Conservation (phyloP, 2,888 invertebrate genomes). For the Drosophila pegasa region DNA sequence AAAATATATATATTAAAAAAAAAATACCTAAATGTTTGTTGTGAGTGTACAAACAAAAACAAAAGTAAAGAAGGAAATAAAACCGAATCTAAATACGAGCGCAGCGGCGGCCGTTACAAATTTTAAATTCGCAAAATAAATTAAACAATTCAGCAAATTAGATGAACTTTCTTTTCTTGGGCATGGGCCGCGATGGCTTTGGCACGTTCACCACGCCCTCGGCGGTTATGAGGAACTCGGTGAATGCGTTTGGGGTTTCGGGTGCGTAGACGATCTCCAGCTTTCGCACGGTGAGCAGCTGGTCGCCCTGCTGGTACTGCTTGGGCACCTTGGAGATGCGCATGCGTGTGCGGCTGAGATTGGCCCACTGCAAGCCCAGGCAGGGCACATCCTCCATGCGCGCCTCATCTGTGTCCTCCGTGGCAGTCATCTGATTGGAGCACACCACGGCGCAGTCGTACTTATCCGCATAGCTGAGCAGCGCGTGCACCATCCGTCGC, state of each 20-base stretch:
- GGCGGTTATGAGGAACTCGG: slow-evolving; percentile 86
- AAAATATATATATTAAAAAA: slow-evolving; percentile 15
- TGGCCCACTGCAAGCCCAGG: slow-evolving; percentile 89
- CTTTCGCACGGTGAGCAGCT: slow-evolving; percentile 80
- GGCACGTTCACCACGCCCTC: slow-evolving; percentile 84
- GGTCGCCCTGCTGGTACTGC: slow-evolving; percentile 67
- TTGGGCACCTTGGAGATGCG: slow-evolving; percentile 84
- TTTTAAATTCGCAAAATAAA: slow-evolving; percentile 64
- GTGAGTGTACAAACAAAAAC: slow-evolving; percentile 62
- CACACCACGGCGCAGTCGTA: slow-evolving; percentile 88
- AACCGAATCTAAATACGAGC: slow-evolving; percentile 16
- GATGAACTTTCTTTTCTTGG: slow-evolving; percentile 8
- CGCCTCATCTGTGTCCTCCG: slow-evolving; percentile 2
- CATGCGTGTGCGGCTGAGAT: slow-evolving; percentile 87
- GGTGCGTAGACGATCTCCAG: slow-evolving; percentile 87
- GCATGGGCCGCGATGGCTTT: slow-evolving; percentile 8
- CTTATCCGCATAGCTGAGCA: slow-evolving; percentile 86
- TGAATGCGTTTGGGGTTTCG: slow-evolving; percentile 85
- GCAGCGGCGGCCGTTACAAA: slow-evolving; percentile 51
- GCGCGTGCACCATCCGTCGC: slow-evolving; percentile 86
- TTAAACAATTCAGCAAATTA: slow-evolving; percentile 56
- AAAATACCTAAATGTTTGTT: slow-evolving; percentile 52
- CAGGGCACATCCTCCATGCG: slow-evolving; percentile 85
- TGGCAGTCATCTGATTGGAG: slow-evolving; percentile 89
- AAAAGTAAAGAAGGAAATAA: slow-evolving; percentile 4